A percentile compares a stretch with the other conserved stretches of the same genome.
These are phyloP conservation scores for Macrophya annulata DNA, from an alignment of 2,888 invertebrate species.

Conservation along the genomic window DNA sequence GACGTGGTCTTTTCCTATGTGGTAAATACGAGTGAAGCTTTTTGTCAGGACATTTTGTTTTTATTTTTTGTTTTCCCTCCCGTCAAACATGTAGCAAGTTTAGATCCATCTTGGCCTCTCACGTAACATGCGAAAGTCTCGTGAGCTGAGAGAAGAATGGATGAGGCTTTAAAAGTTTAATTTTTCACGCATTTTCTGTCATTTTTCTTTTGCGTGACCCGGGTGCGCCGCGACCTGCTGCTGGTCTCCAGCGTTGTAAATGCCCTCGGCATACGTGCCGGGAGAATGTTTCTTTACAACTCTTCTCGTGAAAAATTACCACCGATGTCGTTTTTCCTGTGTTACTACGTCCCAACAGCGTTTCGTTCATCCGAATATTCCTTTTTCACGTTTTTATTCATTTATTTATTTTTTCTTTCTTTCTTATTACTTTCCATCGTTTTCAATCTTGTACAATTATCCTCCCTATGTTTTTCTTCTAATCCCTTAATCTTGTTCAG, in stretches of 20 bases:
- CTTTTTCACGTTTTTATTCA: not conserved
- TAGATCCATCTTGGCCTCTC: constrained; percentile 15
- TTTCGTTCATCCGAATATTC: not conserved
- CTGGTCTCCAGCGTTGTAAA: constrained; percentile 39
- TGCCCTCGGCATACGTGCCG: constrained; percentile 37
- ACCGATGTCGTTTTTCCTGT: constrained; percentile 56
- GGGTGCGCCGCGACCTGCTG: not conserved
- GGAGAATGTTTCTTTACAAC: constrained; percentile 35
- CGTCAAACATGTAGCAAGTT: not conserved
- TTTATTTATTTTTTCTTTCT: not conserved
- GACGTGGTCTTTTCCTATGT: not conserved
- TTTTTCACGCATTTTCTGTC: constrained; percentile 56
- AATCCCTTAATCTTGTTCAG: not conserved
- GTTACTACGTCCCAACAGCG: constrained; percentile 9
- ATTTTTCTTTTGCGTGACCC: constrained; percentile 48
- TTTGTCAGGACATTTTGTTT: not conserved
- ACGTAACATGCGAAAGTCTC: not conserved
- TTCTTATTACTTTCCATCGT: not conserved
- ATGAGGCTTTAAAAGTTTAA: constrained; percentile 56
- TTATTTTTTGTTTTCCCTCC: not conserved
- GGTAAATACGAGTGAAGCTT: not conserved
- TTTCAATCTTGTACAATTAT: not conserved
- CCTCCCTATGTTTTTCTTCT: not conserved
- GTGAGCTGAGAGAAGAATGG: constrained; percentile 28
- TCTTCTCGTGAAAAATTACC: constrained; percentile 28